phyloP scores from a whole-genome alignment of 2,797 vertebrate genomes.

The Anguilla marmorata region DNA sequence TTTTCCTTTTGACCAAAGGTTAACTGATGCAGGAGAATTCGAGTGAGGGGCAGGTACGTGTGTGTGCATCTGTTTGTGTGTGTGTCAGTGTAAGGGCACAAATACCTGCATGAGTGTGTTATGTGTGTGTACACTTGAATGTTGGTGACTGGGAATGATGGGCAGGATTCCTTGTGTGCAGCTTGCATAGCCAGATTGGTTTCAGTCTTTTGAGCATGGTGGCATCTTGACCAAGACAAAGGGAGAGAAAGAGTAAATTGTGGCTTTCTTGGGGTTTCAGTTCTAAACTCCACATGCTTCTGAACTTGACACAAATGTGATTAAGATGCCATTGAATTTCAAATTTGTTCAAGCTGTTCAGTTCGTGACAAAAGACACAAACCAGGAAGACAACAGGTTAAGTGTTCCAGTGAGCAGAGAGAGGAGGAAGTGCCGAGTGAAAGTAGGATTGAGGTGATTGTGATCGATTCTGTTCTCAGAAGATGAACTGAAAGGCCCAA shows the following conservation, averaged over 20 bases:
- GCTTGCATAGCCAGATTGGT: not conserved
- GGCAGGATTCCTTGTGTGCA: not conserved
- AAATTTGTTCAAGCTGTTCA: not conserved
- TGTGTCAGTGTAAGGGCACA: not conserved
- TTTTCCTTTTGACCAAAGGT: not conserved
- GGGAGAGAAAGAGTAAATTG: not conserved
- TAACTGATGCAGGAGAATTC: not conserved
- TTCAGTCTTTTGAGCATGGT: not conserved
- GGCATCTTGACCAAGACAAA: not conserved
- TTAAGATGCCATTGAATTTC: conserved; percentile 5
- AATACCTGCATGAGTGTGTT: not conserved
- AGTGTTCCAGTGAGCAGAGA: conserved; percentile 13
- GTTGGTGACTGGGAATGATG: not conserved
- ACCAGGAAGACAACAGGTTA: conserved; percentile 21
- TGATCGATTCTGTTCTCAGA: conserved; percentile 26
- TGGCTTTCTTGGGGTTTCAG: not conserved
- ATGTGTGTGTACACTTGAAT: not conserved
- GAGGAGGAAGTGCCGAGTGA: not conserved
- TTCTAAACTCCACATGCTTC: not conserved
- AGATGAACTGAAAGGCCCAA: not conserved
- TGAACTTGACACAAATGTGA: conserved; percentile 14
- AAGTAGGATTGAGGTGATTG: conserved; percentile 13
- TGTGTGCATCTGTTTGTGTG: not conserved
- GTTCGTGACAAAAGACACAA: conserved; percentile 10
- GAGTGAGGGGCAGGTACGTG: not conserved